phyloP scores from a whole-genome alignment of 2,797 vertebrate genomes.

The Apodemus agrarius region DNA sequence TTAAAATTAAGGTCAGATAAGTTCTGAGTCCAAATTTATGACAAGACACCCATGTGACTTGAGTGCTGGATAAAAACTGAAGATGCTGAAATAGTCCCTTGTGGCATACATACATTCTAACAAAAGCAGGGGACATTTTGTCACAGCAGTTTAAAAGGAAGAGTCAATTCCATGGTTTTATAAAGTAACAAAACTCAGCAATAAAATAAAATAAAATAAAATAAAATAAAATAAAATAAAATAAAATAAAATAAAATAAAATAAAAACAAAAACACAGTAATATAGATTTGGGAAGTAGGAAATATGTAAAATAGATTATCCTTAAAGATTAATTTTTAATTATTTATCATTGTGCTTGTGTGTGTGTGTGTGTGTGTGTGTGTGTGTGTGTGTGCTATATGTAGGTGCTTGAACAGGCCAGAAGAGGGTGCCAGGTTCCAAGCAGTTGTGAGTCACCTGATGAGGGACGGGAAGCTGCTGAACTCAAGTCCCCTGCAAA shows the following conservation, averaged over 20 bases:
- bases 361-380: neutral
- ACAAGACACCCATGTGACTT: neutral
- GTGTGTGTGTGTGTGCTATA: neutral
- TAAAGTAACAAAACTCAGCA: slow-evolving; percentile 17
- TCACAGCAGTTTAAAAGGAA: neutral
- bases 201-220: neutral
- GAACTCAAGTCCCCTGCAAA: neutral
- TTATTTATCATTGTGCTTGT: neutral
- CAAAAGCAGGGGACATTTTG: neutral
- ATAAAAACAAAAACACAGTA: neutral
- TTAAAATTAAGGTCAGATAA: neutral
- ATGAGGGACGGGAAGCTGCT: neutral
- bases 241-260: neutral
- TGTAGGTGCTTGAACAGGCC: neutral
- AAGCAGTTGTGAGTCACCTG: neutral
- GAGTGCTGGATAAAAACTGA: neutral
- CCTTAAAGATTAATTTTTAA: neutral
- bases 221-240: neutral
- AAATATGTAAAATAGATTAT: neutral
- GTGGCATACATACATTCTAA: neutral
- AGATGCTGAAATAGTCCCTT: neutral
- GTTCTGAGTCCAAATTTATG: neutral
- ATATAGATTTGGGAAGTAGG: neutral
- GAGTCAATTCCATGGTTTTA: neutral
- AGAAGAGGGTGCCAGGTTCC: neutral